phyloP scores from a whole-genome alignment of 2,113 vertebrate species.

The Hemicordylus capensis region DNA sequence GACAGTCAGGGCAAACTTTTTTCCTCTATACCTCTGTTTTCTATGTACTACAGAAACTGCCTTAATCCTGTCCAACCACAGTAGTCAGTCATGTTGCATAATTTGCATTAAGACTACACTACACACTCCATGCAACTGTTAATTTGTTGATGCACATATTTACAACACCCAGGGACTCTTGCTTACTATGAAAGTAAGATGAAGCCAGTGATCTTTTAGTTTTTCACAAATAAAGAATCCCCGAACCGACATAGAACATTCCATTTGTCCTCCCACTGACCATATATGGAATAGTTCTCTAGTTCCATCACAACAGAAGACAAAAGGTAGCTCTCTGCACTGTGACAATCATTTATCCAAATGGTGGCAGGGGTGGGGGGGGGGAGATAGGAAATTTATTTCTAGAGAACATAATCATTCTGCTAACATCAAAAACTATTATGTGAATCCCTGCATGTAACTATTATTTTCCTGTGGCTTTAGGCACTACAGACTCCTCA shows the following conservation, averaged over 20 bases:
- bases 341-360: not conserved
- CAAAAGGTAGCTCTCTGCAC: not conserved
- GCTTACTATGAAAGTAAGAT: not conserved
- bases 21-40: not conserved
- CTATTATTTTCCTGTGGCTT: slow-evolving; percentile 1
- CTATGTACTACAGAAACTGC: not conserved
- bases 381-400: slow-evolving; percentile 12
- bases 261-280: not conserved
- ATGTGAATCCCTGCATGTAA: not conserved
- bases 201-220: not conserved
- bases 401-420: slow-evolving; percentile 16
- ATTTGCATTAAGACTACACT: not conserved
- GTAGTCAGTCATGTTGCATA: not conserved
- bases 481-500: not conserved
- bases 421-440: slow-evolving; percentile 21
- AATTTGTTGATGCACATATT: not conserved
- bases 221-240: not conserved
- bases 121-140: not conserved
- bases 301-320: not conserved
- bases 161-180: not conserved
- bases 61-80: not conserved
- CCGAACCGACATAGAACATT: not conserved
- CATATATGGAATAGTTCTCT: not conserved
- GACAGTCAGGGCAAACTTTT: too few species aligned
- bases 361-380: too few species aligned